phyloP scores from a whole-genome alignment of 2,113 vertebrate genomes.

The Lophotis ruficrista region DNA sequence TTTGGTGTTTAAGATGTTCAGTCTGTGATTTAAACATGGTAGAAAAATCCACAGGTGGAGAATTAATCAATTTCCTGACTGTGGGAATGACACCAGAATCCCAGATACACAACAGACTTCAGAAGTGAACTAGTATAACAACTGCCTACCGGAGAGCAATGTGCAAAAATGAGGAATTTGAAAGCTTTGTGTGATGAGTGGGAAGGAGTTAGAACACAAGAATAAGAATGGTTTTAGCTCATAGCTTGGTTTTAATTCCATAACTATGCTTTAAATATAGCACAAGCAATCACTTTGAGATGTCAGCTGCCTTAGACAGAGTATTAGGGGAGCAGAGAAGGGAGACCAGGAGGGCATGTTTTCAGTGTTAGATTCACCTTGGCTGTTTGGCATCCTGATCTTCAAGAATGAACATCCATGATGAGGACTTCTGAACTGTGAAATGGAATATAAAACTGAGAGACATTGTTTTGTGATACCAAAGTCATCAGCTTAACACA shows the following conservation, averaged over 20 bases:
- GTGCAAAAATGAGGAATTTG: slow-evolving; percentile 15
- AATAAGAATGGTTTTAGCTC: slow-evolving; percentile 50
- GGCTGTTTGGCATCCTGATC: neutral
- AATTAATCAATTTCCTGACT: slow-evolving; percentile 30
- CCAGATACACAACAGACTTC: neutral
- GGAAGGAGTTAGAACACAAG: slow-evolving; percentile 24
- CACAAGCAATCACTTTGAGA: neutral
- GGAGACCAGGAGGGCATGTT: neutral
- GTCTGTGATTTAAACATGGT: neutral
- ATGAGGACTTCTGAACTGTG: neutral
- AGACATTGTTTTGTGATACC: neutral
- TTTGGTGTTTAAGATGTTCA: neutral
- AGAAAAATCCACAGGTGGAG: neutral
- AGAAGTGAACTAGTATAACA: neutral
- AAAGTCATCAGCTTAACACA: neutral
- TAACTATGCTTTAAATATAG: slow-evolving; percentile 41
- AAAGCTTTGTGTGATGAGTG: neutral
- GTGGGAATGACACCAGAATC: neutral
- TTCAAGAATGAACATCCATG: neutral
- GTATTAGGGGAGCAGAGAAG: neutral
- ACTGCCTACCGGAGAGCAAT: neutral
- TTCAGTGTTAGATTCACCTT: neutral
- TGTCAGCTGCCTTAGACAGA: neutral
- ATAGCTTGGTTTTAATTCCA: slow-evolving; percentile 55
- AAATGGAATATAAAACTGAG: neutral